Conservation (phyloP, 2,113 vertebrate species). For the Leucosticte australis region DNA sequence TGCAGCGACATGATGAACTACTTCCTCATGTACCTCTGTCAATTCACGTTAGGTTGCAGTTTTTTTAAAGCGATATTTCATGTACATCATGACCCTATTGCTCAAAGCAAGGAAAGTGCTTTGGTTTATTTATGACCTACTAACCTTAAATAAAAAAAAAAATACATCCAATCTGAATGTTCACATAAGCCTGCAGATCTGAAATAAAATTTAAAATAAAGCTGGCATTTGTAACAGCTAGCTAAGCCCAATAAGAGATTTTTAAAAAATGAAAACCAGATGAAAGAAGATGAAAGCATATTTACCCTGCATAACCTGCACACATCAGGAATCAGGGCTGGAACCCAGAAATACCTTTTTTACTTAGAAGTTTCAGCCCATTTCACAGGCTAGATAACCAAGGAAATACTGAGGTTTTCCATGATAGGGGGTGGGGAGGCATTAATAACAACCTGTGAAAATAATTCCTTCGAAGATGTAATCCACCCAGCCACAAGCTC, state of each 20-base stretch:
- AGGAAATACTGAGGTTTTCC: not conserved
- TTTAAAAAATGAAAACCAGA: slow-evolving; percentile 27
- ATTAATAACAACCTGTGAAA: not conserved
- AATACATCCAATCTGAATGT: slow-evolving; percentile 30
- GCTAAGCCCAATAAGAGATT: not conserved
- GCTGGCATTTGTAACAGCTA: slow-evolving; percentile 36
- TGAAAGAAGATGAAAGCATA: slow-evolving; percentile 47
- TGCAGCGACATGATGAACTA: slow-evolving; percentile 50
- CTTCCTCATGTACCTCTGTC: slow-evolving; percentile 81
- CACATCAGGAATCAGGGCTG: not conserved
- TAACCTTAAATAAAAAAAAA: slow-evolving; percentile 61
- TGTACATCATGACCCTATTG: slow-evolving; percentile 56
- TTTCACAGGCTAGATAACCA: not conserved
- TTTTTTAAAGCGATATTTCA: slow-evolving; percentile 62
- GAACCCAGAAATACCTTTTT: not conserved
- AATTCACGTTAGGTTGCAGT: slow-evolving; percentile 69
- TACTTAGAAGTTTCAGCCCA: not conserved
- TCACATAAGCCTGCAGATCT: slow-evolving; percentile 35
- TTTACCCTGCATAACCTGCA: slow-evolving; percentile 44
- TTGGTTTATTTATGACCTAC: slow-evolving; percentile 79
- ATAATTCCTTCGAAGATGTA: not conserved
- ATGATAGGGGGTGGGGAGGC: not conserved
- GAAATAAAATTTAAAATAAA: slow-evolving; percentile 62
- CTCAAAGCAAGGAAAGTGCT: slow-evolving; percentile 70
- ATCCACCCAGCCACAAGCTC: not conserved